Evolutionary conservation across 1,140 invertebrate species (phyloP), one percentile per base, ranked within the genome.

Genomic region (Leguminivora glycinivorella): DNA sequence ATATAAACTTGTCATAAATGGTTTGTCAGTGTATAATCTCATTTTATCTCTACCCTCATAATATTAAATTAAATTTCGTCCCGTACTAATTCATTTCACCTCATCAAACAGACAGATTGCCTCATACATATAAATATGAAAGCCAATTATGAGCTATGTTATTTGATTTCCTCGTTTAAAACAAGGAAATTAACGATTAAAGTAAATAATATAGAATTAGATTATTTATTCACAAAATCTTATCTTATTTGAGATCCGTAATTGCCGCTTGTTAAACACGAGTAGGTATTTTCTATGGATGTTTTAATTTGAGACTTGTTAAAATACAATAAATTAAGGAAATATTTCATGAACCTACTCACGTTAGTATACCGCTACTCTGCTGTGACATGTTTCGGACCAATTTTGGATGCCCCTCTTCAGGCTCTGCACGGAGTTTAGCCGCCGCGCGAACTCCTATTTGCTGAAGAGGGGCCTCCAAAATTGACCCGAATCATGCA

Each of bases 1-100:
- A 43, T n/a, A 17, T 43, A 5, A n/a, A 14, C 17, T 43, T 43
- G 40, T n/a, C 5, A 17, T 17, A 14, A 10, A 52, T 5, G 6
- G 14, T 1, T 14, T 47, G 4, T 47, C 43, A 47, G 17, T 17
- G 19, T n/a, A 52, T 9, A 52, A 22, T 52, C 10, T n/a, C 19
- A 52, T 52, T 52, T 52, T 52, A 52, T 52, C 47, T 52, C 47
- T 22, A 22, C 47, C 47, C 47, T 52, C 10, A 52, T 19, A 52
- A 19, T 52, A 52, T 52, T 52, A 9, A 19, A 52, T 52, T 52
- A 52, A 52, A 52, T 52, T 22, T 52, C 47, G 19, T 22, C 19
- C 19, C 47, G 19, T 22, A 52, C n/a, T 52, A 7, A 22, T 52
- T 52, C 47, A 22, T 52, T 22, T 19, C 47, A 19, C 7, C 47